These are phyloP conservation scores for Nomia melanderi DNA, from an alignment of 1,140 invertebrate genomes.

Conservation along the genomic window DNA sequence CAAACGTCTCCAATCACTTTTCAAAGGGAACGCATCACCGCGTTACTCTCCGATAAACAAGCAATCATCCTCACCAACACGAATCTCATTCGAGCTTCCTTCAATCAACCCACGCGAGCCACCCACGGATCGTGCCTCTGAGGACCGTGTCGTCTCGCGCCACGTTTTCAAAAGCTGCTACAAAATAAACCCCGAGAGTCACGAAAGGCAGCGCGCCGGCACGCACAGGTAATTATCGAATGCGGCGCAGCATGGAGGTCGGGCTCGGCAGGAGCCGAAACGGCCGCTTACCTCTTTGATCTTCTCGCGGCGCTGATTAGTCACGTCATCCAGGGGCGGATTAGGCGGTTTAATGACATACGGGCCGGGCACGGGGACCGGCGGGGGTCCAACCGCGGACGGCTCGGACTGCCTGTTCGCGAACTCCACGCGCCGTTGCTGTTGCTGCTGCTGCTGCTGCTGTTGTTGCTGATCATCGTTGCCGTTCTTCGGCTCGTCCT, in stretches of 20 bases:
- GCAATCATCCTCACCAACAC: no score
- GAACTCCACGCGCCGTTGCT: conserved; percentile 70
- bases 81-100: no score
- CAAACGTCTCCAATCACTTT: no score
- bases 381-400: conserved; percentile 76
- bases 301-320: conserved; percentile 85
- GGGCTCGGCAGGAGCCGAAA: no score
- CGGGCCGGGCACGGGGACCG: conserved; percentile 78
- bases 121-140: no score
- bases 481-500: conserved; percentile 67
- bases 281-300: conserved; percentile 85
- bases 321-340: conserved; percentile 80
- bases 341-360: conserved; percentile 83
- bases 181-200: no score
- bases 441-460: no score
- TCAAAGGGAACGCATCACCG: no score
- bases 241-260: not conserved
- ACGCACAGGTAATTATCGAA: conserved; percentile 2
- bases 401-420: conserved; percentile 72
- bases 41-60: no score
- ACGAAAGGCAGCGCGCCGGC: not conserved
- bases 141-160: no score
- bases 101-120: no score
- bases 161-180: no score
- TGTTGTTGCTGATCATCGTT: conserved; percentile 71